Base-by-base conservation (phyloP, 2,113 vertebrate genomes). In the Tautogolabrus adspersus region DNA sequence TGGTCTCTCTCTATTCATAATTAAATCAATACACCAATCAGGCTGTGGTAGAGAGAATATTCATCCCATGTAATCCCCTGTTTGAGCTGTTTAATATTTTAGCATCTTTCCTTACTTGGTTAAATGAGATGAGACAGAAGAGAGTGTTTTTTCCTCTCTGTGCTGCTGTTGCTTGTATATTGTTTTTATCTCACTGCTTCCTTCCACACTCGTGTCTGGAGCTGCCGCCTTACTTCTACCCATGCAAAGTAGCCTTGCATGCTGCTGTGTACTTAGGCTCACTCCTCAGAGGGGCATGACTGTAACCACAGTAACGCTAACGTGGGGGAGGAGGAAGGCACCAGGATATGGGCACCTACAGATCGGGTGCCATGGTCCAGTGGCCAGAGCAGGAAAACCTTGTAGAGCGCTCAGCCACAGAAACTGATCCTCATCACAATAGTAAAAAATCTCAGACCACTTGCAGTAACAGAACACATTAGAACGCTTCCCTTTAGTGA, bases 21-120 rank as follows among this genome's bases (percentile, higher is more conserved):
- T 91, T 88, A 66, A 90, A 94, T 91, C 88, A 78, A 84, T 79
- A 81, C 66, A 56, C 77, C 82, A 82, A 92, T 92, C 87, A 86
- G 83, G 67, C 79, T 66, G 79, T 64, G 86, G 82, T 61, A 42
- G 63, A 47, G 84, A 77, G 68, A 63, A 79, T 75, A 79, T 76
- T 72, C 59, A 76, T 79, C 74, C 38, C 23, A 80, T 88, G 84
- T 85, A 91, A 92, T 89, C 88, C 80, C 67, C 61, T 81, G 86
- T 93, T 92, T 88, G 68, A 89, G 88, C 62, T 64, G 68, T 79
- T 93, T 83, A 90, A 91, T 93, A 88, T 93, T 92, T 89, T 54
- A 92, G 56, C 56, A 63, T 34, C 65, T 64, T 60, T 84, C 83
- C 75, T 83, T 64, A 72, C 77, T 74, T 72, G 82, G 81, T 75